A percentile compares a stretch with the other conserved stretches of the same genome.
Evolutionary conservation across 2,797 vertebrate species (phyloP).

Genomic region (Parauchenoglanis ngamensis): DNA sequence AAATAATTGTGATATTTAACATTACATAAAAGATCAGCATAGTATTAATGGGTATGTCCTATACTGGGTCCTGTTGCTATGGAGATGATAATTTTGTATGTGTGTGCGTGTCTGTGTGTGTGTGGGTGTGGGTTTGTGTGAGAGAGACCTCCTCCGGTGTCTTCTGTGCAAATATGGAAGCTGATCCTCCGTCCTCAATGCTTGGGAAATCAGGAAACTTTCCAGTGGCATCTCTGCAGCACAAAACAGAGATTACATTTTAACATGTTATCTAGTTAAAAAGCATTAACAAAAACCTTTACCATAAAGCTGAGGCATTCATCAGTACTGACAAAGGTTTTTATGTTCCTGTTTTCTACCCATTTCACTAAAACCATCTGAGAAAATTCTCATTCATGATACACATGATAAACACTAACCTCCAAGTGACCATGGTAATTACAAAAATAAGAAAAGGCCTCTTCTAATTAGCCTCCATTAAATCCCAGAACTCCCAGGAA

Average conservation of each 20-base stretch:
- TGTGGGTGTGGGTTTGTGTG: background rate
- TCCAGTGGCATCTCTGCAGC: slow-evolving; percentile 76
- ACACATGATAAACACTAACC: slow-evolving; percentile 5
- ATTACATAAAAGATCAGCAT: background rate
- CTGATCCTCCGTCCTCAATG: slow-evolving; percentile 77
- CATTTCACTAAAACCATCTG: slow-evolving; percentile 10
- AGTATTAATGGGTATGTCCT: background rate
- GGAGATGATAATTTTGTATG: background rate
- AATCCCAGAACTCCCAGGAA: background rate
- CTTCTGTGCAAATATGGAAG: slow-evolving; percentile 76
- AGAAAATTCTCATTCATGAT: background rate
- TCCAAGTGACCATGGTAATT: slow-evolving; percentile 1
- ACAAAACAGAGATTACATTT: slow-evolving; percentile 10
- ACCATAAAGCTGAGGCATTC: background rate
- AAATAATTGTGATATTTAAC: background rate
- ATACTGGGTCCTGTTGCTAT: background rate
- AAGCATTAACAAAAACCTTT: background rate
- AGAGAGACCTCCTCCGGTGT: slow-evolving; percentile 80
- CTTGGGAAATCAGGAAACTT: slow-evolving; percentile 81
- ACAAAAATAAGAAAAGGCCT: slow-evolving; percentile 27
- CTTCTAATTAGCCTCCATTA: slow-evolving; percentile 7
- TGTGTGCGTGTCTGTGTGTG: background rate
- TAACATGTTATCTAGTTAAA: background rate
- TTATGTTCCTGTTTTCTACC: background rate
- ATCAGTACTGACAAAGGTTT: background rate